phyloP scores from a whole-genome alignment of 2,797 vertebrate genomes.

The Carcharodon carcharias region DNA sequence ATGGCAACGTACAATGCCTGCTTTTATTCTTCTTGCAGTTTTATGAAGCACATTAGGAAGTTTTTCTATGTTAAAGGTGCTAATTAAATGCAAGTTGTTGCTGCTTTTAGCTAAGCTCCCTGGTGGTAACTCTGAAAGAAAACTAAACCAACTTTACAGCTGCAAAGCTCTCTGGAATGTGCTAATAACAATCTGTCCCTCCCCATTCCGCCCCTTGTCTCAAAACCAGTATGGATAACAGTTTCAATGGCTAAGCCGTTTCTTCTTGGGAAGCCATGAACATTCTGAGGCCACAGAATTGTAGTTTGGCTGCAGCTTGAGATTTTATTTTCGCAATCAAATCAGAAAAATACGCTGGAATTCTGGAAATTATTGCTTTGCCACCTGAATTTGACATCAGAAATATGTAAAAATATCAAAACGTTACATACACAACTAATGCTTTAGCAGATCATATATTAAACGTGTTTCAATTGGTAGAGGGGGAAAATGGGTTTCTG shows the following conservation, averaged over 20 bases:
- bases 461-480: background rate
- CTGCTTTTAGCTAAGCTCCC: background rate
- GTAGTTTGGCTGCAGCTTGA: background rate
- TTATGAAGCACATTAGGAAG: background rate
- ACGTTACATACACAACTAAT: background rate
- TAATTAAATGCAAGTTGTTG: background rate
- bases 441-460: background rate
- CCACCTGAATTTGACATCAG: background rate
- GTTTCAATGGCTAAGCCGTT: background rate
- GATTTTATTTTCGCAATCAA: background rate
- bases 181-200: background rate
- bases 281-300: background rate
- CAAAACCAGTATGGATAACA: background rate
- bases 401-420: background rate
- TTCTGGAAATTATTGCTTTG: background rate
- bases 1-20: background rate
- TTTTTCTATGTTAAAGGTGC: background rate
- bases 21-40: background rate
- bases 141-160: background rate
- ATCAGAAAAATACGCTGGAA: background rate
- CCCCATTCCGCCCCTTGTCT: background rate
- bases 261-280: background rate
- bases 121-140: background rate
- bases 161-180: background rate
- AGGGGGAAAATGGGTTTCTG: background rate